A percentile compares a stretch with the other conserved stretches of the same genome.
Evolutionary conservation across 1,140 invertebrate genomes (phyloP).

Genomic region (Polypedilum pembai): DNA sequence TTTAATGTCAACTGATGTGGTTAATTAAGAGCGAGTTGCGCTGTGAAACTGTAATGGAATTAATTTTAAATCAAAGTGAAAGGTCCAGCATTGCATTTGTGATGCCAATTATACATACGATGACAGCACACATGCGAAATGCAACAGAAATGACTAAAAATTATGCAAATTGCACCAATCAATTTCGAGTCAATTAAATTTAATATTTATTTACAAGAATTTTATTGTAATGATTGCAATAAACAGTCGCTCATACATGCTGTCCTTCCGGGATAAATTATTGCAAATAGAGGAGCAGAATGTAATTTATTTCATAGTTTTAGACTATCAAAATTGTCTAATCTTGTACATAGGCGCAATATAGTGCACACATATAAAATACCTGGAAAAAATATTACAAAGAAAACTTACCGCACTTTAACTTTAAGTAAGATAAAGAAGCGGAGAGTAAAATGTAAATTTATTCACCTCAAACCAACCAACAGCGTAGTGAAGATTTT

Average conservation of each 20-base stretch:
- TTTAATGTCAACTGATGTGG: constrained; percentile 8
- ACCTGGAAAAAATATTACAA: neutral
- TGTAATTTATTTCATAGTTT: neutral
- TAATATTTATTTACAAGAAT: constrained; percentile 27
- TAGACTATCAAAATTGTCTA: neutral
- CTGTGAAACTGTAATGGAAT: too few relatives aligned
- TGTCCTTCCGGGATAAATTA: neutral
- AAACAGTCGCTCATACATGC: neutral
- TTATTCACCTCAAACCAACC: neutral
- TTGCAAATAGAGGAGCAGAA: neutral
- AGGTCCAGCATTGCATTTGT: too few relatives aligned
- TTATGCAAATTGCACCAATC: constrained; percentile 24
- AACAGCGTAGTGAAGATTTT: neutral
- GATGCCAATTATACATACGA: too few relatives aligned
- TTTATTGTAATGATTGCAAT: neutral
- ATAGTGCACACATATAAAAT: constrained; percentile 5
- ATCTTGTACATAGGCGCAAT: constrained; percentile 1
- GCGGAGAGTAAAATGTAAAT: neutral
- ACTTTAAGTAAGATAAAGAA: neutral
- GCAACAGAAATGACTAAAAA: neutral
- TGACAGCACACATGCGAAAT: too few relatives aligned
- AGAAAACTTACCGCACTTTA: neutral
- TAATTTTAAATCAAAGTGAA: too few relatives aligned
- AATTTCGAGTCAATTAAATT: constrained; percentile 23
- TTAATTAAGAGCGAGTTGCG: neutral